These are phyloP conservation scores for Nyctibius bracteatus DNA, from an alignment of 2,113 vertebrate genomes.

Conservation along the genomic window DNA sequence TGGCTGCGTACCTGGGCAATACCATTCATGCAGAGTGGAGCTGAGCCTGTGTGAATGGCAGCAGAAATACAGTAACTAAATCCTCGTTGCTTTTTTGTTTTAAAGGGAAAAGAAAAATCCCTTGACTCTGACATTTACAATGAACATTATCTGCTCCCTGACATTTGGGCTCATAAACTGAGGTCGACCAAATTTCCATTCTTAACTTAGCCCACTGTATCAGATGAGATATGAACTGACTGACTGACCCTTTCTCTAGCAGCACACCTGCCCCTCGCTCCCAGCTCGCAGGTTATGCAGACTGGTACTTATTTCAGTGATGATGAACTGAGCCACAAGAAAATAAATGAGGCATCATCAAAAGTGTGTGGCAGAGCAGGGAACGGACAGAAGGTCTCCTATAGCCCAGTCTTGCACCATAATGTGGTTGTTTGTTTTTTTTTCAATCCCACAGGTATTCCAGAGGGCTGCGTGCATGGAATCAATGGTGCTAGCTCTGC, in stretches of 20 bases:
- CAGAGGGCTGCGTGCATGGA: background rate
- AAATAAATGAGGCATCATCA: accelerated
- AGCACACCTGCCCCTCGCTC: background rate
- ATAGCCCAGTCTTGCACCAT: background rate
- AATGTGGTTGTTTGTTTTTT: no score
- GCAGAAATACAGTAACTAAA: background rate
- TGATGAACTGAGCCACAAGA: background rate
- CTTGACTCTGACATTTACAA: slow-evolving; percentile 22
- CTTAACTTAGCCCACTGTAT: background rate
- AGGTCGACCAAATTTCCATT: background rate
- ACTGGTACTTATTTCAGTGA: background rate
- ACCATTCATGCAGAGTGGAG: background rate
- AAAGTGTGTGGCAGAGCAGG: background rate
- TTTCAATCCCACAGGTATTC: background rate
- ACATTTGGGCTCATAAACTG: background rate
- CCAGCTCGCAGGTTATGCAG: accelerated
- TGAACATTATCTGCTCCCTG: slow-evolving; percentile 4
- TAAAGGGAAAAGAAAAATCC: background rate
- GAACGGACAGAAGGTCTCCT: background rate
- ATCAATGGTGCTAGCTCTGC: background rate
- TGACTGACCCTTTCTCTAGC: background rate
- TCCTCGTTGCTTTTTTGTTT: background rate
- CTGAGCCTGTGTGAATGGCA: background rate
- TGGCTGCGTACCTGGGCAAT: no score
- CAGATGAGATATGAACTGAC: background rate